These are phyloP conservation scores for Plumapathes pennacea DNA, from an alignment of 92 coral and sea anemone species.

Conservation along the genomic window DNA sequence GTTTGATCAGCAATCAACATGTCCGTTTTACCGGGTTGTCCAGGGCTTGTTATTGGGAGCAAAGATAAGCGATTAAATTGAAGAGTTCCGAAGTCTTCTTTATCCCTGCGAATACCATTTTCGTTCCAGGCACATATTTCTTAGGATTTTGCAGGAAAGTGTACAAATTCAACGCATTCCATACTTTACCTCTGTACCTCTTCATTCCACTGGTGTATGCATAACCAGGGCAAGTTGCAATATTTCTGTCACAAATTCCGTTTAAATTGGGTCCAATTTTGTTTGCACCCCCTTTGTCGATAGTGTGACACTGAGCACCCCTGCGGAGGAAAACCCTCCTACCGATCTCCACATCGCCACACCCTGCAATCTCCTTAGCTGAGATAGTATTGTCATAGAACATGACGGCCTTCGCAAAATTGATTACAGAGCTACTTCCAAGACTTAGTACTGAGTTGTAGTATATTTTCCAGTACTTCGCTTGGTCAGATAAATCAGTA, in stretches of 20 bases:
- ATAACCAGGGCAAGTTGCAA: slow-evolving; percentile 5
- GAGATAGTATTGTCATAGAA: background rate
- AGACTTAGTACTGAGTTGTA: slow-evolving; percentile 15
- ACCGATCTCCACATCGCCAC: slow-evolving; percentile 8
- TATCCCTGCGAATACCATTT: slow-evolving; percentile 33
- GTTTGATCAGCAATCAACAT: no score
- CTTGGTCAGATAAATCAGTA: slow-evolving; percentile 8
- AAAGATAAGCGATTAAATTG: slow-evolving; percentile 4
- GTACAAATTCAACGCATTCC: slow-evolving; percentile 14
- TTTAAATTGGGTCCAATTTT: slow-evolving; percentile 1
- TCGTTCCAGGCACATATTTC: slow-evolving; percentile 12
- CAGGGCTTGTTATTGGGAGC: background rate
- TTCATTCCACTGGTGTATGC: background rate
- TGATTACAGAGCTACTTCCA: background rate
- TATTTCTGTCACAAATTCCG: slow-evolving; percentile 13
- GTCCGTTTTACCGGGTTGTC: no score
- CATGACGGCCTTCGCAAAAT: slow-evolving; percentile 4
- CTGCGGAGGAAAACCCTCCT: slow-evolving; percentile 3
- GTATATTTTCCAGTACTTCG: slow-evolving; percentile 35
- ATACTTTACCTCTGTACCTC: background rate
- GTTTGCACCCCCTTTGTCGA: background rate
- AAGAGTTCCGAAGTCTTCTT: background rate
- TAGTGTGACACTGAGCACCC: slow-evolving; percentile 15
- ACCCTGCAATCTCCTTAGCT: background rate
- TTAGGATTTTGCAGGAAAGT: slow-evolving; percentile 11